Evolutionary conservation across 2,888 invertebrate species (phyloP).

Genomic region (Cephonodes hylas): DNA sequence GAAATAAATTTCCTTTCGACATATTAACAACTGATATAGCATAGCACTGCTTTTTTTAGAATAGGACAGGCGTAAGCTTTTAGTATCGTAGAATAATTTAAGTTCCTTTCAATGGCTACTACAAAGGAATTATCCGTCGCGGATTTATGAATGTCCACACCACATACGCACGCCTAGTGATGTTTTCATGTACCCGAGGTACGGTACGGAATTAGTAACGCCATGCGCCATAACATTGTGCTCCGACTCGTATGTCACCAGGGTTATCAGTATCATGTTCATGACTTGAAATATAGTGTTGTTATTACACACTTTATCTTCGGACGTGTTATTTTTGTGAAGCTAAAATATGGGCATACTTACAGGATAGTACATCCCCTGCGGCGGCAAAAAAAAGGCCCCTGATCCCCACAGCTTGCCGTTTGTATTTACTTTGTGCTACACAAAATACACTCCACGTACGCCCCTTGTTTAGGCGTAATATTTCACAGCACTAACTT

Average conservation of each 20-base stretch:
- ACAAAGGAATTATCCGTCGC: slow-evolving; percentile 7
- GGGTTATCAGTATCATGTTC: slow-evolving; percentile 30
- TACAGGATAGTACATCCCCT: slow-evolving; percentile 98
- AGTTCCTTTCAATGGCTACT: neutral
- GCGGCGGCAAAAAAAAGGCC: slow-evolving; percentile 97
- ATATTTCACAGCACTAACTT: slow-evolving; percentile 75
- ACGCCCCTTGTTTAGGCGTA: slow-evolving; percentile 69
- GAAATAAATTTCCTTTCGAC: neutral
- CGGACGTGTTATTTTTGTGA: neutral
- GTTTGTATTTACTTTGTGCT: slow-evolving; percentile 84
- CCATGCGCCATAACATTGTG: slow-evolving; percentile 53
- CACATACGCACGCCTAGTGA: neutral
- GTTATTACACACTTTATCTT: slow-evolving; percentile 13
- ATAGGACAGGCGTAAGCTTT: neutral
- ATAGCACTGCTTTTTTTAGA: neutral
- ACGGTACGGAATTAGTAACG: slow-evolving; percentile 28
- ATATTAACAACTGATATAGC: neutral
- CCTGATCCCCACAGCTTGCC: slow-evolving; percentile 98
- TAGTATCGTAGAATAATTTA: neutral
- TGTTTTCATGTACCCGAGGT: neutral
- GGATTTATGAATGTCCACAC: neutral
- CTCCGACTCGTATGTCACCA: slow-evolving; percentile 31
- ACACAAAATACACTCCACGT: slow-evolving; percentile 81
- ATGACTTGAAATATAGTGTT: slow-evolving; percentile 15
- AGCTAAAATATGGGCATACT: slow-evolving; percentile 74